Conservation (phyloP, 92 coral and sea anemone species). For the Scolanthus callimorphus region DNA sequence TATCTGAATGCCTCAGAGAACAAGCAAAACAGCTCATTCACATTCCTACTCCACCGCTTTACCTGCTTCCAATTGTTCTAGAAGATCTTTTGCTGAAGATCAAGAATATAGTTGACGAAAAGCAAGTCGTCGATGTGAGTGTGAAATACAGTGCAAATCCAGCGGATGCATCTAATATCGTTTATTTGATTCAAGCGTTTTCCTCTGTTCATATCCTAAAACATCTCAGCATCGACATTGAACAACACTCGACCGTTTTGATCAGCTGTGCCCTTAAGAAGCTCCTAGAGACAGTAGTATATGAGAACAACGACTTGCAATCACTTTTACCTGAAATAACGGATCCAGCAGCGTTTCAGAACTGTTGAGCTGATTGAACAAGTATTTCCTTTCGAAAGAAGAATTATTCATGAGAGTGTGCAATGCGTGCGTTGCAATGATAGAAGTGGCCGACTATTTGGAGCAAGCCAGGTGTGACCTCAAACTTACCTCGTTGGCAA, state of each 20-base stretch:
- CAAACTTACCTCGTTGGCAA: background rate
- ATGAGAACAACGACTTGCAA: background rate
- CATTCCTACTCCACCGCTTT: constrained; percentile 30
- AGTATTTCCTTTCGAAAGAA: background rate
- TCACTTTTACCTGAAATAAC: background rate
- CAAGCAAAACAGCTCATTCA: constrained; percentile 11
- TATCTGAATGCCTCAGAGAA: constrained; percentile 2
- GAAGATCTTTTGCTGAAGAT: constrained; percentile 15
- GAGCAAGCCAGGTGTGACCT: background rate
- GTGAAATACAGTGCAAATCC: constrained; percentile 1
- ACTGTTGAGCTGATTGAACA: background rate
- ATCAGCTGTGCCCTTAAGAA: background rate
- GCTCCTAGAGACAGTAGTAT: background rate
- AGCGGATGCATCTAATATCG: background rate
- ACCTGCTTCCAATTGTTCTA: constrained; percentile 12
- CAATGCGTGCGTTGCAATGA: background rate
- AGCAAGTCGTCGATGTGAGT: background rate
- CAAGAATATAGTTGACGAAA: background rate
- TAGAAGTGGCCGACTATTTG: background rate
- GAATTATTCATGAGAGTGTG: background rate
- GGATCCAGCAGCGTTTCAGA: background rate
- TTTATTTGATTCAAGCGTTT: background rate
- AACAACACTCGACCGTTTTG: background rate
- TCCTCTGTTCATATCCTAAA: too few relatives aligned
- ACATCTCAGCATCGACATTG: background rate